Conservation (phyloP, 2,888 invertebrate genomes). For the Tribolium freemani region DNA sequence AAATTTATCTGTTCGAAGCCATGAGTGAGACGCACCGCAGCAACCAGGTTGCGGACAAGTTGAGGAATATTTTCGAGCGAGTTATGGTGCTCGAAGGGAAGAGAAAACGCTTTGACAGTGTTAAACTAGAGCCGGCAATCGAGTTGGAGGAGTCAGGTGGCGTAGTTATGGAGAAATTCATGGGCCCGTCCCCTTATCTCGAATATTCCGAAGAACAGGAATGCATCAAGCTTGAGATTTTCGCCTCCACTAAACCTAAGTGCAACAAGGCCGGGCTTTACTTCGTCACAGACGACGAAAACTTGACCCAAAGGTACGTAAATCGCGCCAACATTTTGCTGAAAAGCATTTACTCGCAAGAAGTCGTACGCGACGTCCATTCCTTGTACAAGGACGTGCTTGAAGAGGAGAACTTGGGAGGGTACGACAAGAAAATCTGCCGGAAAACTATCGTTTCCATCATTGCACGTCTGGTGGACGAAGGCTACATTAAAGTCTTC, state of each 20-base stretch:
- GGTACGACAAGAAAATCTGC: conserved; percentile 72
- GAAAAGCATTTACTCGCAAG: conserved; percentile 72
- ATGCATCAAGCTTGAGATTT: conserved; percentile 62
- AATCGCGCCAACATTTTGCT: conserved; percentile 76
- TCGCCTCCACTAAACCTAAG: conserved; percentile 59
- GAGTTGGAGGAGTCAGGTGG: conserved; percentile 50
- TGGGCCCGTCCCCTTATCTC: conserved; percentile 57
- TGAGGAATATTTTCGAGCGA: conserved; percentile 21
- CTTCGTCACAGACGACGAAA: not conserved
- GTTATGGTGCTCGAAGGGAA: conserved; percentile 4
- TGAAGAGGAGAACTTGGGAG: conserved; percentile 62
- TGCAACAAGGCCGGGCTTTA: not conserved
- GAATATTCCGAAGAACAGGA: conserved; percentile 56
- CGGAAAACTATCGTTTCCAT: conserved; percentile 76
- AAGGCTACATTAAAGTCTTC: conserved; percentile 72
- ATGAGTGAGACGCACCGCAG: conserved; percentile 4
- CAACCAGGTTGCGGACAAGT: not conserved
- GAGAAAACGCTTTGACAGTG: conserved; percentile 1
- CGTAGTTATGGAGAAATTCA: conserved; percentile 49
- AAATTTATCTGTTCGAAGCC: conserved; percentile 35
- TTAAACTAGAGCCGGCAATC: conserved; percentile 27
- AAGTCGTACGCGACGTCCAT: conserved; percentile 72
- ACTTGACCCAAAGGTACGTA: conserved; percentile 62
- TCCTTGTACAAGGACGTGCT: conserved; percentile 71
- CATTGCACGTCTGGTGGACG: conserved; percentile 71